These are phyloP conservation scores for Diabrotica balteata DNA, from an alignment of 2,888 invertebrate species.

Conservation along the genomic window DNA sequence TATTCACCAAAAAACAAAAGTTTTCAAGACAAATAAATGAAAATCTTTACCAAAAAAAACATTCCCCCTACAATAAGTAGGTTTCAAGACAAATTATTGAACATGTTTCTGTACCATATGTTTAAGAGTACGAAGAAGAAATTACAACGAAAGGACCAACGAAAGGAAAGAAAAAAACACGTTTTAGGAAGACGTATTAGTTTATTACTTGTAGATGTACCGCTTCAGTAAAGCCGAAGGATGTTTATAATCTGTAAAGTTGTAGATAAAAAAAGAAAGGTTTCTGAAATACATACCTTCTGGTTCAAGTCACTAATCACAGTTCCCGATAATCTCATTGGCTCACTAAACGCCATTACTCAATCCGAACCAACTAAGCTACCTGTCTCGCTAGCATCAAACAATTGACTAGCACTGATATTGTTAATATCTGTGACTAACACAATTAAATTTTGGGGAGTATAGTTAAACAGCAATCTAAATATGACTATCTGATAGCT, in stretches of 20 bases:
- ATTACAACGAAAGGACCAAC: no score
- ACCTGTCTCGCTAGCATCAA: conserved; percentile 50
- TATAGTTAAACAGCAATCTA: conserved; percentile 59
- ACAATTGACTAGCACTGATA: conserved; percentile 60
- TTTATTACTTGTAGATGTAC: background rate
- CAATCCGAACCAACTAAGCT: conserved; percentile 28
- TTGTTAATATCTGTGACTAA: conserved; percentile 63
- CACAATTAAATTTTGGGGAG: conserved; percentile 61
- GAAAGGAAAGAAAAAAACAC: no score
- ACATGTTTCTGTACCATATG: no score
- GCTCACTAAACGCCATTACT: conserved; percentile 17
- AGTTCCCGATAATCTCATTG: background rate
- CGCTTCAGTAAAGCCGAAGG: background rate
- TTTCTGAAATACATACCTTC: conserved; percentile 8
- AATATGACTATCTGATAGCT: conserved; percentile 63
- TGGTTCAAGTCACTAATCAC: conserved; percentile 13
- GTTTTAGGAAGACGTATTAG: no score
- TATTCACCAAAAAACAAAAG: no score
- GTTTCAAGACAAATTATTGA: no score
- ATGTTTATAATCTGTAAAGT: background rate
- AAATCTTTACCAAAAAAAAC: no score
- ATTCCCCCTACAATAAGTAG: no score
- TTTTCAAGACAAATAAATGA: no score
- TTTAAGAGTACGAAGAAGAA: no score
- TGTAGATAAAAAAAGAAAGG: background rate